Percentiles rank a stretch among this genome's conserved stretches.
phyloP scores from a whole-genome alignment of 2,113 vertebrate species.

The Cichladusa arquata region DNA sequence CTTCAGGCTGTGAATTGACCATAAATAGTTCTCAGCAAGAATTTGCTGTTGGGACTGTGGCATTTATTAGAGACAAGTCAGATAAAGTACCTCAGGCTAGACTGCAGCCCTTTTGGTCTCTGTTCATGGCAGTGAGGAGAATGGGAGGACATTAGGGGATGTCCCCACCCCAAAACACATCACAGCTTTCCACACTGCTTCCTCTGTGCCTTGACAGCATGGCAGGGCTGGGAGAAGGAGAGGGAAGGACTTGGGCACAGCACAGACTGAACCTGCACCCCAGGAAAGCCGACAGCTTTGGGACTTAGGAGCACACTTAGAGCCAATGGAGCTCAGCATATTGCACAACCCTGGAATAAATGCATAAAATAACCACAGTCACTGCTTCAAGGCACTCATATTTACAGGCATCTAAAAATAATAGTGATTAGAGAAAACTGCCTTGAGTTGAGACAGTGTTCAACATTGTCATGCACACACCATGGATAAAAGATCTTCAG shows the following conservation, averaged over 20 bases:
- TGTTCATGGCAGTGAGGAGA: not conserved
- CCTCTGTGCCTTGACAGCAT: not conserved
- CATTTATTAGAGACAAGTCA: not conserved
- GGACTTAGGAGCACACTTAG: not conserved
- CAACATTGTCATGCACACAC: not conserved
- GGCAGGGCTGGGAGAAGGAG: not conserved
- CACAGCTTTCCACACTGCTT: not conserved
- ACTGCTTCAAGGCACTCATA: not conserved
- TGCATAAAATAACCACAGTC: not conserved
- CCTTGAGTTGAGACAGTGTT: not conserved
- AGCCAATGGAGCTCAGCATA: not conserved
- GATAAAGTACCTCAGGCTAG: not conserved
- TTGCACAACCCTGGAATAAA: not conserved
- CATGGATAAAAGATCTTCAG: not conserved
- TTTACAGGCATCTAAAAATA: not conserved
- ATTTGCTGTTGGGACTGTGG: constrained; percentile 11
- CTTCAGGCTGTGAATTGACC: constrained; percentile 53
- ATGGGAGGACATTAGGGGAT: not conserved
- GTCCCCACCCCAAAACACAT: not conserved
- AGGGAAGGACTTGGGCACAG: not conserved
- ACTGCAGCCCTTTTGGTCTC: not conserved
- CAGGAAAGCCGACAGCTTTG: not conserved
- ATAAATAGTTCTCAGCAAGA: constrained; percentile 24
- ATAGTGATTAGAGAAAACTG: not conserved
- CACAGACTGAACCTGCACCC: not conserved